These are phyloP conservation scores for Polyodon spathula DNA, from an alignment of 2,113 vertebrate genomes.

Conservation along the genomic window DNA sequence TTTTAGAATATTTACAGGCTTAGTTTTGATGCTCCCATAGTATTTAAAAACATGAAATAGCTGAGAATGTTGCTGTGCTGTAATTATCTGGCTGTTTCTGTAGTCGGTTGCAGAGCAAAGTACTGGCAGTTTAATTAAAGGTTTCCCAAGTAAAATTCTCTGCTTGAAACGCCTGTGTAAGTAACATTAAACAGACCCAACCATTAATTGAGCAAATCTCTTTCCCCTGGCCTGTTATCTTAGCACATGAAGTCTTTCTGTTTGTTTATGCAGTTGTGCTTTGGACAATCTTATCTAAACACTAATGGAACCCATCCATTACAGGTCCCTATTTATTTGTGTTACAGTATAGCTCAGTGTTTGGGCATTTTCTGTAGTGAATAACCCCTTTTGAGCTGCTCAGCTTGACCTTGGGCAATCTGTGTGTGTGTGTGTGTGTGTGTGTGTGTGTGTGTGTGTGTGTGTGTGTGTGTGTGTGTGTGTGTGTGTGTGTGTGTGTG, in stretches of 20 bases:
- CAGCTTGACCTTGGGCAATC: not conserved
- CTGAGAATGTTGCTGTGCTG: no score
- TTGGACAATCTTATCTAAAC: slow-evolving; percentile 17
- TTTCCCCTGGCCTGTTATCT: slow-evolving; percentile 6
- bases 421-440: not conserved
- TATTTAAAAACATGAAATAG: no score
- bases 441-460: no score
- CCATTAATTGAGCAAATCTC: not conserved
- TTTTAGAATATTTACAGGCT: no score
- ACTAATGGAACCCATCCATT: slow-evolving; percentile 3
- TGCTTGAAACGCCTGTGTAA: not conserved
- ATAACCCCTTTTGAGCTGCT: not conserved
- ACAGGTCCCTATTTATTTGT: slow-evolving; percentile 5
- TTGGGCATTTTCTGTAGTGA: slow-evolving; percentile 14
- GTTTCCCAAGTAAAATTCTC: not conserved
- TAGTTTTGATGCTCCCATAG: no score
- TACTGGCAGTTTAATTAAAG: not conserved
- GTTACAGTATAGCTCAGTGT: slow-evolving; percentile 11
- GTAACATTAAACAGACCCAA: slow-evolving; percentile 13
- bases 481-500: no score
- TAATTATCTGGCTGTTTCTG: no score
- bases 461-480: no score
- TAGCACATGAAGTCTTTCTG: not conserved
- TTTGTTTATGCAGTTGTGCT: slow-evolving; percentile 18
- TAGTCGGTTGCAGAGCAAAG: no score